Percentiles rank a stretch among this genome's conserved stretches.
These are phyloP conservation scores for Coregonus clupeaformis DNA, from an alignment of 2,113 vertebrate genomes.

Conservation along the genomic window DNA sequence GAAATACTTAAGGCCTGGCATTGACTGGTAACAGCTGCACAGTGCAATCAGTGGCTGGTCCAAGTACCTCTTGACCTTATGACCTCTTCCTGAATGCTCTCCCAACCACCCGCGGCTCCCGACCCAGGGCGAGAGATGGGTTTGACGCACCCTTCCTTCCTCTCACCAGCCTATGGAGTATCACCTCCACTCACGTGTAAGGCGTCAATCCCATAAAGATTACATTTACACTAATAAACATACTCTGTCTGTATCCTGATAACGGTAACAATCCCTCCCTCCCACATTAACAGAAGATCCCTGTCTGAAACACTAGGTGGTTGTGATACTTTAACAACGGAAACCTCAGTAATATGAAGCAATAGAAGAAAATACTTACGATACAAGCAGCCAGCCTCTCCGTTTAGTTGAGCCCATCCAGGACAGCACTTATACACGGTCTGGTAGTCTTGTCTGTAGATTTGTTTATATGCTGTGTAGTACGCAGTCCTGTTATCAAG, in stretches of 20 bases:
- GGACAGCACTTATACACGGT: conserved; percentile 81
- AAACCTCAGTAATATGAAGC: not conserved
- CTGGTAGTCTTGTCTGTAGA: conserved; percentile 76
- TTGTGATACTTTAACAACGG: not conserved
- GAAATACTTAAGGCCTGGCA: conserved; percentile 18
- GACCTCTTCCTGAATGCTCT: conserved; percentile 39
- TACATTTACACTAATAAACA: conserved; percentile 16
- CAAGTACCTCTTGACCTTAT: conserved; percentile 49
- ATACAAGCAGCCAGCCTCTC: conserved; percentile 82
- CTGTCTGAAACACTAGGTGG: not conserved
- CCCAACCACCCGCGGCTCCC: conserved; percentile 23
- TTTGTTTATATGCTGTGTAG: conserved; percentile 81
- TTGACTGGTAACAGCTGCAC: conserved; percentile 53
- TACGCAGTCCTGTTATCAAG: conserved; percentile 78
- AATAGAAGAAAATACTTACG: conserved; percentile 77
- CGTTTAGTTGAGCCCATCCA: conserved; percentile 83
- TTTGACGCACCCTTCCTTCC: conserved; percentile 29
- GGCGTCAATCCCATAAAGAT: not conserved
- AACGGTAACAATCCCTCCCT: not conserved
- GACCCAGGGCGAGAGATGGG: conserved; percentile 13
- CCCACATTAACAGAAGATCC: not conserved
- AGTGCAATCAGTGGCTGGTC: conserved; percentile 24
- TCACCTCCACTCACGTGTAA: not conserved
- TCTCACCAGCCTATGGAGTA: conserved; percentile 6
- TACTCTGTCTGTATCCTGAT: not conserved